Evolutionary conservation across 2,113 vertebrate species (phyloP).

Genomic region (Phrynosoma platyrhinos): DNA sequence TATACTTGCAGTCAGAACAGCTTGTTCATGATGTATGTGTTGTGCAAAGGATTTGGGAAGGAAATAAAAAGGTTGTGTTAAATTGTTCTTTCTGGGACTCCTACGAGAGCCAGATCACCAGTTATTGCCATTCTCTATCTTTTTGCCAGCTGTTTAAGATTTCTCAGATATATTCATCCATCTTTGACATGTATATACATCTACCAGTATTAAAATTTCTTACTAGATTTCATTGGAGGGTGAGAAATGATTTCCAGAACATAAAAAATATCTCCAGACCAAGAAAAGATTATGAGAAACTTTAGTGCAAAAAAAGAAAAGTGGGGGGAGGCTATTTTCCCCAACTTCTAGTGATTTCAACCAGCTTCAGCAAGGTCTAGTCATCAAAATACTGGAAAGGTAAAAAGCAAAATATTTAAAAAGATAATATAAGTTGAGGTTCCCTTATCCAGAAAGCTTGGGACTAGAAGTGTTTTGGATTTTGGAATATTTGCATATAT

Average conservation of each 20-base stretch:
- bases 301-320: too few species aligned
- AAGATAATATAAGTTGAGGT: not conserved
- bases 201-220: not conserved
- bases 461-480: too few species aligned
- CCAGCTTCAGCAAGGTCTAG: not conserved
- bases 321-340: too few species aligned
- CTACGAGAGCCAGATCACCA: not conserved
- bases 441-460: too few species aligned
- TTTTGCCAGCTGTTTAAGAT: conserved; percentile 14
- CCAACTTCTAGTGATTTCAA: too few species aligned
- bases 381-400: not conserved
- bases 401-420: not conserved
- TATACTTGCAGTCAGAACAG: conserved; percentile 31
- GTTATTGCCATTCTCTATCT: not conserved
- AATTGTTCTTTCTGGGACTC: conserved; percentile 9
- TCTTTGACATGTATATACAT: not conserved
- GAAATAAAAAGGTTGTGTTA: conserved; percentile 32
- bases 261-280: not conserved
- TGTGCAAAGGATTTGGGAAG: conserved; percentile 35
- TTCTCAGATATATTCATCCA: not conserved
- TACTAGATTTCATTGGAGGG: not conserved
- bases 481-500: too few species aligned
- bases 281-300: too few species aligned
- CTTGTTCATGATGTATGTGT: conserved; percentile 18
- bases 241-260: not conserved